phyloP scores from a whole-genome alignment of 1,140 invertebrate species.

The Stenopsyche tienmushanensis region DNA sequence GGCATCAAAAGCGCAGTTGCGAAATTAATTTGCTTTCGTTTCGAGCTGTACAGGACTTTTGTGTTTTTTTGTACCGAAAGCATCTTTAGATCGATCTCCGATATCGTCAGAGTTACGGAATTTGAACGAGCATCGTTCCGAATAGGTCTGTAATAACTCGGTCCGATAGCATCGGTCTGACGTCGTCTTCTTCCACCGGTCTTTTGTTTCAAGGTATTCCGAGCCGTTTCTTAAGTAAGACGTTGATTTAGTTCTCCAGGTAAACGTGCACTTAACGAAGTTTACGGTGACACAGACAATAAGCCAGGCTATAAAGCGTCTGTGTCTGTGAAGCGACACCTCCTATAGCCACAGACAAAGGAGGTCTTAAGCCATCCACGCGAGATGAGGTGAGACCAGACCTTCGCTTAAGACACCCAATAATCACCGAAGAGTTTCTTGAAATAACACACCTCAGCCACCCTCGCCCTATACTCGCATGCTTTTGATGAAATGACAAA shows the following conservation, averaged over 20 bases:
- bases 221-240: constrained; percentile 32
- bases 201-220: constrained; percentile 30
- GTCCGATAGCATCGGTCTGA: constrained; percentile 20
- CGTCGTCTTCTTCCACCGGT: constrained; percentile 17
- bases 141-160: constrained; percentile 28
- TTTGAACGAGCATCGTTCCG: too few species aligned
- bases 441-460: not conserved
- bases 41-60: too few species aligned
- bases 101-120: too few species aligned
- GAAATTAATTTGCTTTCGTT: constrained; percentile 36
- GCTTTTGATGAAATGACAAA: not conserved
- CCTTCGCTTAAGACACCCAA: constrained; percentile 28
- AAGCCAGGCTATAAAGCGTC: constrained; percentile 39
- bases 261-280: constrained; percentile 39
- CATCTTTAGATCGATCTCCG: too few species aligned
- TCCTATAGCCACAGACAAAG: constrained; percentile 26
- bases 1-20: constrained; percentile 19
- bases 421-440: constrained; percentile 33
- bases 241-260: constrained; percentile 41
- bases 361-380: constrained; percentile 20
- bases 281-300: constrained; percentile 41
- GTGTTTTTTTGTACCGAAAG: too few species aligned
- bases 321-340: constrained; percentile 36
- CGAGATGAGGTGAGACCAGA: constrained; percentile 19
- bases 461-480: not conserved